Percentiles rank a stretch among this genome's conserved stretches.
phyloP scores from a whole-genome alignment of 2,797 vertebrate genomes.

The Syngnathus acus region DNA sequence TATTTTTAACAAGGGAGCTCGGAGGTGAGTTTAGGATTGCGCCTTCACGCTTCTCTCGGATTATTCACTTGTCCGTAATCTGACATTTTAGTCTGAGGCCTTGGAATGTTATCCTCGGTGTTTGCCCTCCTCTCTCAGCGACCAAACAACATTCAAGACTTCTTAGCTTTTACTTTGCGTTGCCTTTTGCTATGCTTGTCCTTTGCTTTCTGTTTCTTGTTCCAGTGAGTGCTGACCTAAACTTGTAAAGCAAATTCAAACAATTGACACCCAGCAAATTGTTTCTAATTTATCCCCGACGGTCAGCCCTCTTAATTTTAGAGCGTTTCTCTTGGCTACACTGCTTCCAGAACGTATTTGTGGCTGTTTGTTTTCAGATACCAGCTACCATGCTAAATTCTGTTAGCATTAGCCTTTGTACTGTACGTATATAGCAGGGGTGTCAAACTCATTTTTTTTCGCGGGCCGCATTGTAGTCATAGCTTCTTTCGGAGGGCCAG shows the following conservation, averaged over 20 bases:
- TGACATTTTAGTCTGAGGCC: conserved; percentile 1
- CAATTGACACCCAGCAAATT: no score
- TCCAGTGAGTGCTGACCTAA: not conserved
- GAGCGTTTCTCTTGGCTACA: not conserved
- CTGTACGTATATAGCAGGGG: no score
- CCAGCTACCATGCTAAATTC: no score
- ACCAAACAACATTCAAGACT: not conserved
- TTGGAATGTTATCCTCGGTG: not conserved
- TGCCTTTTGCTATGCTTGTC: not conserved
- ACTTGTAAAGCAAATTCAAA: not conserved
- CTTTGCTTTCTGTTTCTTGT: not conserved
- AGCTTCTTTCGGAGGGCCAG: no score
- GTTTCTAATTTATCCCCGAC: not conserved
- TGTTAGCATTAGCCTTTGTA: not conserved
- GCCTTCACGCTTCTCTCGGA: not conserved
- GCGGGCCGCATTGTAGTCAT: no score
- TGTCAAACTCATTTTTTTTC: no score
- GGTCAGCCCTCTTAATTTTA: not conserved
- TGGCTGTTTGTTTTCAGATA: no score
- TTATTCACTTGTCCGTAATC: not conserved
- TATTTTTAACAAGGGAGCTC: conserved; percentile 45
- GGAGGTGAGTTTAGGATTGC: not conserved
- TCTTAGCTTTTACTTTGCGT: not conserved
- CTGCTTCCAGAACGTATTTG: not conserved
- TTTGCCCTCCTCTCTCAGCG: not conserved